Evolutionary conservation across 2,113 vertebrate species (phyloP), one percentile per base, ranked within the genome.

Genomic region (Sceloporus tristichus): DNA sequence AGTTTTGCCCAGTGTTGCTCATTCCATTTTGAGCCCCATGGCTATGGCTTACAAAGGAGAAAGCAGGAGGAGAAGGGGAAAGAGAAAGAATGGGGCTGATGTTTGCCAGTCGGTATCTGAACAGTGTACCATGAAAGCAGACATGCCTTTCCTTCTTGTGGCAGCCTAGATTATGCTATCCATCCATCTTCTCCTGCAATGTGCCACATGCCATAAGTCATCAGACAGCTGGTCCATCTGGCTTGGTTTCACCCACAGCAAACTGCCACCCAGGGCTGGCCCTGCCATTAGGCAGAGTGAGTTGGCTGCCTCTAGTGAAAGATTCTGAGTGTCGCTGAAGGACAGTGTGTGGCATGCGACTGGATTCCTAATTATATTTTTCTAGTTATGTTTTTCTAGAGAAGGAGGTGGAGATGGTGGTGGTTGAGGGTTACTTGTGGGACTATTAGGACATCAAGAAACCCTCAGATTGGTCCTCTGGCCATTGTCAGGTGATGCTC

Each of bases 181-280:
- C 42, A 88, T 88, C 80, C 86, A 68, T 88, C 86, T 88, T 83
- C 42, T 77, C 71, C 59, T 13, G 23, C 59, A 34, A 40, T 16
- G 34, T 29, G 62, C 70, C 73, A 70, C 18, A 42, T 81, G 84
- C 70, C 68, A 62, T 23, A 48, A 62, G 66, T 65, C 27, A 29
- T 38, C 27, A 62, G 83, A 48, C 56, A 3, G 66, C 77, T 76
- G 40, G 27, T 75, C 84, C 42, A 40, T 82, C 84, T 81, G 77
- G 62, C 56, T 74, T 82, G 59, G 40, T 48, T 88, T 27, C 11
- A 80, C 29, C 40, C 40, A 34, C 16, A 34, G 79, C 19, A 19
- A 54, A 59, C 38, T 54, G 56, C 59, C 79, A 82, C 54, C 40
- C 59, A 75, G 27, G 70, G 86, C n/a, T 59, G 70, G 40, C 79